Base-by-base conservation (phyloP, 1,140 invertebrate genomes). In the Gonioctena quinquepunctata region DNA sequence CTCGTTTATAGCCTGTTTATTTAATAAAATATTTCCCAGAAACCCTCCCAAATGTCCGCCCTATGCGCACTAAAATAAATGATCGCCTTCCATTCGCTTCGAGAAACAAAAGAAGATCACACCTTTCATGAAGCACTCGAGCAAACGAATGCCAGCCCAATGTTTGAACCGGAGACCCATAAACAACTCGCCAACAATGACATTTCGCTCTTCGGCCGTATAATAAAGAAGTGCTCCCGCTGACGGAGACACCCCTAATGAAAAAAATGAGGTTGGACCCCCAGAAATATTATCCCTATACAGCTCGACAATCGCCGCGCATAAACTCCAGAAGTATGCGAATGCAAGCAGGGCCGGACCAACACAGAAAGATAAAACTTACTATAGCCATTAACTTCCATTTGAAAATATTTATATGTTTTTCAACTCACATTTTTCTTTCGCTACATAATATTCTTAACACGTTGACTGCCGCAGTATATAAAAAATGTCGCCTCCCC, bases 171-270 rank as follows among this genome's bases (percentile, higher is more conserved):
- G 22, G 21, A 56, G n/a, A 8, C 52, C 52, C 52, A 56, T 56
- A 56, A 56, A 56, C 52, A 56, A 56, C 52, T 56, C 18, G 11
- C 52, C 21, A 56, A 56, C 52, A 56, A 56, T 56, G 52, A 56
- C 52, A 19, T 42, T 56, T 56, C 7, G 18, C 13, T 23, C 22
- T 19, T 23, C 18, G 33, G 5, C 11, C 18, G 22, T 19, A 56
- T 21, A 21, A 56, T 21, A n/a, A 23, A 19, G 21, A 56, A 56
- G 52, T 56, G 52, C 52, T 56, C 13, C 52, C 22, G 52, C 21
- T 19, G 8, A 23, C 21, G 11, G 52, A 23, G 52, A 21, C 52
- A 19, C 18, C 21, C 52, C 52, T 56, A 19, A 23, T 56, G 52
- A 56, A 56, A 56, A 56, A 56, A 56, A 56, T 23, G 18, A 21